Percentiles rank a stretch among this genome's conserved stretches.
phyloP scores from a whole-genome alignment of 2,888 invertebrate species.

The Bruchidius siliquastri region DNA sequence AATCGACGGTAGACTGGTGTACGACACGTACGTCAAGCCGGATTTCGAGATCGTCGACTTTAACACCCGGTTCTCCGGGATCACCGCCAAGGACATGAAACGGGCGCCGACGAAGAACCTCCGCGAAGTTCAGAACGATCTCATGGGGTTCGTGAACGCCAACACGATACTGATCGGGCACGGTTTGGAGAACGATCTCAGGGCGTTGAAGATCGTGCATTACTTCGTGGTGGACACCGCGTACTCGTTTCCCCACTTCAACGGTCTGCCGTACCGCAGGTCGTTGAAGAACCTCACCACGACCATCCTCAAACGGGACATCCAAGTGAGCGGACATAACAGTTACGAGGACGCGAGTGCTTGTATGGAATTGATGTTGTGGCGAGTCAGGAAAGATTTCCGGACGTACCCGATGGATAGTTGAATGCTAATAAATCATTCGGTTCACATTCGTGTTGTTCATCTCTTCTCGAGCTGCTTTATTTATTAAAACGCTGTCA shows the following conservation, averaged over 20 bases:
- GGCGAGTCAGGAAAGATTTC: slow-evolving; percentile 61
- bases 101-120: slow-evolving; percentile 58
- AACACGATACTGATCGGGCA: slow-evolving; percentile 93
- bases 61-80: slow-evolving; percentile 94
- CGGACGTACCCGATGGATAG: slow-evolving; percentile 4
- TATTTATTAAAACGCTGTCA: slow-evolving; percentile 22
- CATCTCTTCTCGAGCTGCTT: slow-evolving; percentile 17
- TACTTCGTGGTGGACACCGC: slow-evolving; percentile 84
- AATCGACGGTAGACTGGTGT: slow-evolving; percentile 68
- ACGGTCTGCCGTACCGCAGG: slow-evolving; percentile 77
- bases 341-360: slow-evolving; percentile 89
- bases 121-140: slow-evolving; percentile 77
- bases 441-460: background rate
- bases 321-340: slow-evolving; percentile 85
- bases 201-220: slow-evolving; percentile 81
- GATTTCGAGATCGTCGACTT: slow-evolving; percentile 81
- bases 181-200: slow-evolving; percentile 89
- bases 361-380: slow-evolving; percentile 83
- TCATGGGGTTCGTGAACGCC: slow-evolving; percentile 72
- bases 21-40: slow-evolving; percentile 82
- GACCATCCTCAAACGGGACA: slow-evolving; percentile 69
- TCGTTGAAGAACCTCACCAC: slow-evolving; percentile 76
- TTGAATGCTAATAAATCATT: slow-evolving; percentile 1
- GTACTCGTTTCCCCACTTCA: slow-evolving; percentile 78
- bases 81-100: slow-evolving; percentile 62